Evolutionary conservation across 2,113 vertebrate genomes (phyloP), one percentile per base, ranked within the genome.

Genomic region (Puffinus mauretanicus): DNA sequence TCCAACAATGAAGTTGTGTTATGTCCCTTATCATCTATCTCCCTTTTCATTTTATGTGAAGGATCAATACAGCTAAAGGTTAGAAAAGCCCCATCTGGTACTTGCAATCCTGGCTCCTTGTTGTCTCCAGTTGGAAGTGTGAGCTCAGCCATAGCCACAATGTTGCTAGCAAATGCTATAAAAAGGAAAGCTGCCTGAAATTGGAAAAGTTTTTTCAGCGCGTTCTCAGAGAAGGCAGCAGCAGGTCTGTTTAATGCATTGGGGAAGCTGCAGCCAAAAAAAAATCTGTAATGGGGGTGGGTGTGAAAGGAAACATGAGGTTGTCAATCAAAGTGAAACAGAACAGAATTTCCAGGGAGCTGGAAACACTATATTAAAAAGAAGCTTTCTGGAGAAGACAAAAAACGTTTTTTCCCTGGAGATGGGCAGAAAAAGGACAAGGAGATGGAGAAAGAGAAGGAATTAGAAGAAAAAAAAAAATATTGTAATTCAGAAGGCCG

Each of bases 261-360:
- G 81, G 57, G 40, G 61, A 96, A 95, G 55, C 42, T 88, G 66
- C 84, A 93, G 97, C 93, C 91, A 94, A 93, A 93, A 91, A 34
- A 21, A 70, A 76, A 25, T 80, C 81, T 94, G 81, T 91, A 54
- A 72, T 46, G 83, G 86, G 84, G 84, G 81, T 49, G 77, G 78
- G 91, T 89, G 95, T 95, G 91, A 95, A 97, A 96, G 93, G 86
- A 96, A 97, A 84, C 91, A 85, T 82, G 69, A 93, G 86, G 75
- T 16, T 94, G 91, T 91, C 95, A 95, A 84, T 96, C 95, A 90
- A 72, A 91, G 61, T 78, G 85, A 44, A 73, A 83, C 90, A 54
- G 90, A 93, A 75, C 64, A 93, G 60, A 84, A 93, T 58, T 91
- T 91, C 73, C 75, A 87, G 46, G 52, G 54, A 90, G 49, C 73